A percentile compares a stretch with the other conserved stretches of the same genome.
These are phyloP conservation scores for Larimichthys crocea DNA, from an alignment of 2,113 vertebrate species.

Conservation along the genomic window DNA sequence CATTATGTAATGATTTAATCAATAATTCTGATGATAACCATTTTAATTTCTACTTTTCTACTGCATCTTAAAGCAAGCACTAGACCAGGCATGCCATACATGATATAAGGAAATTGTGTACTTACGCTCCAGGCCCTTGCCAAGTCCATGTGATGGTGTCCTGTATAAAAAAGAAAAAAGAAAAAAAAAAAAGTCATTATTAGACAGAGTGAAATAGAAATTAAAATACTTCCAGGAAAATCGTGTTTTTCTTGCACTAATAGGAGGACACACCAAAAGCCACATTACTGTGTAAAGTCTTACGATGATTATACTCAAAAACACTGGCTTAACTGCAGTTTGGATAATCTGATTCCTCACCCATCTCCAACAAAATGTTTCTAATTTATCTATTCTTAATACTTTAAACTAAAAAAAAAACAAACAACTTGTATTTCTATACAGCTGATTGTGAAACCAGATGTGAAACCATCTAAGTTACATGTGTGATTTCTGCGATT, in stretches of 20 bases:
- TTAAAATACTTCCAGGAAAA: no score
- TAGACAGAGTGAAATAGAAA: background rate
- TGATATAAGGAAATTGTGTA: background rate
- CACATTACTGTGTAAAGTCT: background rate
- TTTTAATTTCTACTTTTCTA: background rate
- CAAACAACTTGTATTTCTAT: background rate
- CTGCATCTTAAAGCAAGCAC: background rate
- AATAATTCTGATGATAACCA: background rate
- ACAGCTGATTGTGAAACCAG: background rate
- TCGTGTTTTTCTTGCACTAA: background rate
- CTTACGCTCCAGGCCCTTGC: constrained; percentile 97
- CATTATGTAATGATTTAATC: background rate
- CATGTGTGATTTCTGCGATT: constrained; percentile 3
- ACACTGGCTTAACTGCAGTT: background rate
- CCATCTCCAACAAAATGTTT: background rate
- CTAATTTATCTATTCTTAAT: no score
- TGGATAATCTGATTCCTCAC: background rate
- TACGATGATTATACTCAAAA: background rate
- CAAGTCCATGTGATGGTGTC: constrained; percentile 98
- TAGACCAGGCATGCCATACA: background rate
- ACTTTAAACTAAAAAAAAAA: no score
- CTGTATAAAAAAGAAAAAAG: constrained; percentile 76
- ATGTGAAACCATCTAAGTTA: background rate
- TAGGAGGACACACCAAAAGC: background rate
- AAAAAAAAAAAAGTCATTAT: background rate